Evolutionary conservation across 2,797 vertebrate genomes (phyloP), one percentile per base, ranked within the genome.

Genomic region (Pseudochirops corinnae): DNA sequence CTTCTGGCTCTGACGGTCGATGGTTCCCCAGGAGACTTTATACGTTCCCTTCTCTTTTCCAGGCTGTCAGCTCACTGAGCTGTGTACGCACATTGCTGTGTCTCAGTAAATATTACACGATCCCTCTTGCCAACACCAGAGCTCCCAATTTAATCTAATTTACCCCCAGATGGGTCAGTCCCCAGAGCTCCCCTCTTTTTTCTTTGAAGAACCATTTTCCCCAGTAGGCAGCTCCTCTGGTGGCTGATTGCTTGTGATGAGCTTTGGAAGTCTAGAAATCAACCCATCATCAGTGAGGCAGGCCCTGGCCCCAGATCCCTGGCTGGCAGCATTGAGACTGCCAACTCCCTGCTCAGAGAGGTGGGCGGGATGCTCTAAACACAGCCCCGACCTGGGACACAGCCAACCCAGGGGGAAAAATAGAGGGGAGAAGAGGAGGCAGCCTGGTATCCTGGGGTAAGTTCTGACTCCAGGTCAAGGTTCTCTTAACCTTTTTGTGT

Each of bases 261-360:
- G 74, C 74, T 87, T 87, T 87, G 39, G 74, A 87, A 87, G 39
- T 87, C 24, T 46, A 87, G 74, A 87, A 87, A 87, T 87, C 74
- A 87, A 87, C 74, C 74, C 74, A 87, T 87, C 74, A 87, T 87
- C 74, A 87, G 74, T 87, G 74, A 87, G 74, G 74, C 74, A 87
- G 74, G 39, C 39, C 39, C 74, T 87, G 74, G 74, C 74, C 74
- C 74, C 74, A 50, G 74, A 87, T 26, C 39, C 74, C 74, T 87
- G 39, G 21, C 74, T 87, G 74, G 39, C 74, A 87, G 24, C 74
- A 26, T 87, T 87, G 39, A 87, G 3, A 1, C 39, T 87, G 39
- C 39, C 74, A 87, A 50, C 39, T 87, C 74, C 39, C 39, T 87
- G 74, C 39, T 50, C 74, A 50, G 39, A 50, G 39, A 4, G 9